Evolutionary conservation across 2,113 vertebrate genomes (phyloP), one percentile per base, ranked within the genome.

Genomic region (Cephalopterus ornatus): DNA sequence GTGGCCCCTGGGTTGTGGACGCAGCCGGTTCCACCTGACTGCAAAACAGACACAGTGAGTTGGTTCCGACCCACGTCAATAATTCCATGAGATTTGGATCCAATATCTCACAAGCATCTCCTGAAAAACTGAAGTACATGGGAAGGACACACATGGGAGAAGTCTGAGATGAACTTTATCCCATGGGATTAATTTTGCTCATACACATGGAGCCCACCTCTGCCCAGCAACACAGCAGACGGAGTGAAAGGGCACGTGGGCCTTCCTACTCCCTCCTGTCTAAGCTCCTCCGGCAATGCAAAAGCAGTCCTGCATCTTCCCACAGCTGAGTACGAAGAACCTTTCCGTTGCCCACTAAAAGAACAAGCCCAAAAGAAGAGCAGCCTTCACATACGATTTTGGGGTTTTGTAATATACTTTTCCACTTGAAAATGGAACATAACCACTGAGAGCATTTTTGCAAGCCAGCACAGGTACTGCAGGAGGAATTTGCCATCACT

Each of bases 361-460:
- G 3, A 65, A 26, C 1, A 46, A 82, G 3, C 6, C 11, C 6
- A 0, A 1, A 8, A 44, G n/a, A 35, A 46, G 3, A 2, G 1
- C 5, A 28, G 3, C 4, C 4, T 66, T 52, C 27, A 12, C 5
- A 2, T 44, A 39, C 26, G 3, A 4, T 2, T 93, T 62, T 28
- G 20, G 1, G 8, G 0, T 50, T 81, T 70, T 65, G 35, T 9
- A 28, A 55, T 28, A 10, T 5, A 33, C 8, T 22, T 85, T 52
- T 21, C 66, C 20, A 26, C 8, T 56, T 65, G 15, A 42, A 71
- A 61, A 33, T 39, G 5, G 13, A 82, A 62, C 4, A 8, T 19
- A 73, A 61, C 5, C 10, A 42, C 35, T 28, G 23, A 42, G 63
- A 85, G 2, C 4, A 21, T 61, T 70, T 81, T 85, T 2, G 4